These are phyloP conservation scores for Eriosoma lanigerum DNA, from an alignment of 1,140 invertebrate species.

Conservation along the genomic window DNA sequence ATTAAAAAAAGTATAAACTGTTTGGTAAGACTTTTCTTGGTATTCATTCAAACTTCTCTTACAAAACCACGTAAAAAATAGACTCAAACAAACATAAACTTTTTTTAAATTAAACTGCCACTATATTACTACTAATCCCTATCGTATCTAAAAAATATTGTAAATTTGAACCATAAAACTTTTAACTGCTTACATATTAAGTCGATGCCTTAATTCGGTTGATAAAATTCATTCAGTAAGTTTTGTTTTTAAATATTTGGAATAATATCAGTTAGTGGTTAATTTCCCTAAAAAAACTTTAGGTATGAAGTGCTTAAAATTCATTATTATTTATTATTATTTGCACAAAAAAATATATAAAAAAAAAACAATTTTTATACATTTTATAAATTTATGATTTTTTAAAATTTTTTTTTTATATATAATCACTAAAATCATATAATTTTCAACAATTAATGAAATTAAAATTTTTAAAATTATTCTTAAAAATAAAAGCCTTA, in stretches of 20 bases:
- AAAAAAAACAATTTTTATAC: no score
- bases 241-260: slow-evolving; percentile 20
- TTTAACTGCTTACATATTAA: slow-evolving; percentile 36
- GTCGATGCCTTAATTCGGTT: slow-evolving; percentile 31
- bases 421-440: no score
- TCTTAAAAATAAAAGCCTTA: no score
- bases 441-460: no score
- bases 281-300: background rate
- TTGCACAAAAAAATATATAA: no score
- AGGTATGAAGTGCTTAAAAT: background rate
- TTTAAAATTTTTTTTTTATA: no score
- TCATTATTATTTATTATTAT: no score
- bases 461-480: no score
- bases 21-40: background rate
- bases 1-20: background rate
- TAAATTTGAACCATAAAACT: slow-evolving; percentile 12
- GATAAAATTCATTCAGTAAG: slow-evolving; percentile 10
- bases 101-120: slow-evolving; percentile 29
- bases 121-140: slow-evolving; percentile 27
- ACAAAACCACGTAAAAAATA: background rate
- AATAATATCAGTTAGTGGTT: background rate
- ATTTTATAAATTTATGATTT: no score
- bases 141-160: slow-evolving; percentile 18
- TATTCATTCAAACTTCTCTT: background rate
- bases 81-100: slow-evolving; percentile 20